Base-by-base conservation (phyloP, 1,140 invertebrate genomes). In the Cecropterus lyciades region DNA sequence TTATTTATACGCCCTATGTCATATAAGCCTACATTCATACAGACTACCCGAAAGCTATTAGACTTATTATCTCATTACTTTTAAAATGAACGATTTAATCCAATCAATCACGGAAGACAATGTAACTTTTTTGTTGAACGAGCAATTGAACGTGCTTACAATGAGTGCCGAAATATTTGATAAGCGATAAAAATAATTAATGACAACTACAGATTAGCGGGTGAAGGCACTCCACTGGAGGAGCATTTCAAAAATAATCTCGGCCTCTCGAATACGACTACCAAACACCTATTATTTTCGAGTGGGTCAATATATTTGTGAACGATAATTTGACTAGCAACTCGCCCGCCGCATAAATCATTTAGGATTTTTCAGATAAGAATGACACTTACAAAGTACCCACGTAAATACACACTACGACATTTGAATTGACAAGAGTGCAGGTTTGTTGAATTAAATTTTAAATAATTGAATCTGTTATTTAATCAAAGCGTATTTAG, bases 121-220 rank as follows among this genome's bases (percentile, higher is more conserved):
- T 69, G 69, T 71, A 67, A 67, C 17, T 37, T 67, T 75, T 72
- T 79, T 80, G 48, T 62, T 62, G 55, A 83, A 87, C 77, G 82
- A 82, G 77, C 87, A 84, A 89, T 88, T 78, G 73, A 86, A 79
- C 74, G 72, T 73, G 73, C 65, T 65, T 66, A 65, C 64, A 62
- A 69, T 77, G 78, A 84, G 79, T 80, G 84, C 84, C 89, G 70
- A 91, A 89, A 89, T 87, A 82, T 82, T 88, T 76, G 85, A 89
- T 89, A 91, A 87, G 85, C 81, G 89, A 91, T 91, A 91, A 91
- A 91, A 89, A 88, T 91, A 91, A 91, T 91, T 89, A 91, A 86
- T 91, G 84, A 85, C 86, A 85, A 88, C 85, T 77, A 67, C 69
- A 91, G 87, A 89, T 89, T 91, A 91, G 85, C 77, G 71, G 67